Percentiles rank a stretch among this genome's conserved stretches.
phyloP scores from a whole-genome alignment of 2,797 vertebrate genomes.

The Choloepus didactylus region DNA sequence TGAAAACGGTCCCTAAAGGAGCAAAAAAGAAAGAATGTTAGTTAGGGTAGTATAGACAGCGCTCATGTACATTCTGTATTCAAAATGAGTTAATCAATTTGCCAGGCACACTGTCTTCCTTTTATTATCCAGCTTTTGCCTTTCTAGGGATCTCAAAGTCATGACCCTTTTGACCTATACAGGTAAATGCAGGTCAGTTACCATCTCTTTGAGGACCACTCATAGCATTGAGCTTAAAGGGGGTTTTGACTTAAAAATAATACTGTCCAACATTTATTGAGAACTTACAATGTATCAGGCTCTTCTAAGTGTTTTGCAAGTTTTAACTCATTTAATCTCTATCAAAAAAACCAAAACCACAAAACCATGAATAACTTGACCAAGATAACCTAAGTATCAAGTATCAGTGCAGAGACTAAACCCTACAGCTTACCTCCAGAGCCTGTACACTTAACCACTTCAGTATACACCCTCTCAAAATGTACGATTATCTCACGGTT shows the following conservation, averaged over 20 bases:
- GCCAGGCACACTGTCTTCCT: neutral
- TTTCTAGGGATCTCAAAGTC: conserved; percentile 32
- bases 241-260: conserved; percentile 2
- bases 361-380: neutral
- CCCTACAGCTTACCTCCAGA: neutral
- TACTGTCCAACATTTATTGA: neutral
- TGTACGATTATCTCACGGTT: neutral
- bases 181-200: conserved; percentile 34
- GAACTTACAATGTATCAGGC: neutral
- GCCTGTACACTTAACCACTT: neutral
- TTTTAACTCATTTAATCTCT: conserved; percentile 10
- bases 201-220: conserved; percentile 13
- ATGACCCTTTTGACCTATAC: neutral
- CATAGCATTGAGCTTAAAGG: neutral
- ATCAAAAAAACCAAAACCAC: neutral
- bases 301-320: neutral
- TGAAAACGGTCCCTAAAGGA: conserved; percentile 88
- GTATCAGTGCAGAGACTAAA: neutral
- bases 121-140: conserved; percentile 11
- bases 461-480: neutral
- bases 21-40: conserved; percentile 16
- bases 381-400: neutral
- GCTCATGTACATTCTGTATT: neutral
- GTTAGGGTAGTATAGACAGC: neutral
- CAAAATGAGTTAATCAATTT: neutral